These are phyloP conservation scores for Proales similis DNA, from an alignment of 1,140 invertebrate genomes.

Conservation along the genomic window DNA sequence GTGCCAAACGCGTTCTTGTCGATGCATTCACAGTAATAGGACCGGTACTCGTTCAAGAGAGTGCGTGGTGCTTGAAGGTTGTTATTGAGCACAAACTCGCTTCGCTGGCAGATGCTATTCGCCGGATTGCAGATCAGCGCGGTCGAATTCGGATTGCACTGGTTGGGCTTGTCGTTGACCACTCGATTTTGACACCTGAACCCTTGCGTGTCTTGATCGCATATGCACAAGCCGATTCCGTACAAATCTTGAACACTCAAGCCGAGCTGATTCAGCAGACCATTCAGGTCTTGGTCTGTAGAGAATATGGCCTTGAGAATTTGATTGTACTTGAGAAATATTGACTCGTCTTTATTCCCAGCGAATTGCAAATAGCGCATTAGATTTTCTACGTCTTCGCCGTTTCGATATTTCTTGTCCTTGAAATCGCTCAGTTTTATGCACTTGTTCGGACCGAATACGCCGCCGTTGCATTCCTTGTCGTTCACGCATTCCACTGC, in stretches of 20 bases:
- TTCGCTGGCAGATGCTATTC: slow-evolving; percentile 11
- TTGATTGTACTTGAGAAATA: slow-evolving; percentile 19
- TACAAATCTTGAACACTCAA: not conserved
- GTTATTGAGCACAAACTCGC: not conserved
- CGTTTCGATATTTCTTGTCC: not conserved
- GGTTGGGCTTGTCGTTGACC: not conserved
- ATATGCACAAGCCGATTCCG: slow-evolving; percentile 22
- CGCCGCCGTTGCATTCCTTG: slow-evolving; percentile 1
- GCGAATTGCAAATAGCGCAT: slow-evolving; percentile 6
- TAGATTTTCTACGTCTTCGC: not conserved
- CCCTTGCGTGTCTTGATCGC: slow-evolving; percentile 1
- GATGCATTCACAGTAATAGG: slow-evolving; percentile 8
- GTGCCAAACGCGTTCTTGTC: not conserved
- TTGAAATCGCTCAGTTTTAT: not conserved
- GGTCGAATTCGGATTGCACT: not conserved
- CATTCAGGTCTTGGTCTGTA: not conserved
- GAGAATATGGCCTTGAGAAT: not conserved
- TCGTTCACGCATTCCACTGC: slow-evolving; percentile 5
- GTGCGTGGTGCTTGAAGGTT: not conserved
- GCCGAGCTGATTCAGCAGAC: not conserved
- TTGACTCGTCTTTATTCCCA: slow-evolving; percentile 2
- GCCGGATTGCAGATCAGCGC: slow-evolving; percentile 5
- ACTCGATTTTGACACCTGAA: slow-evolving; percentile 3
- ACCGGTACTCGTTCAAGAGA: not conserved
- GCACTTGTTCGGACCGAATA: slow-evolving; percentile 1